Percentiles rank a stretch among this genome's conserved stretches.
These are phyloP conservation scores for Lycaon pictus DNA, from an alignment of 2,113 vertebrate species.

Conservation along the genomic window DNA sequence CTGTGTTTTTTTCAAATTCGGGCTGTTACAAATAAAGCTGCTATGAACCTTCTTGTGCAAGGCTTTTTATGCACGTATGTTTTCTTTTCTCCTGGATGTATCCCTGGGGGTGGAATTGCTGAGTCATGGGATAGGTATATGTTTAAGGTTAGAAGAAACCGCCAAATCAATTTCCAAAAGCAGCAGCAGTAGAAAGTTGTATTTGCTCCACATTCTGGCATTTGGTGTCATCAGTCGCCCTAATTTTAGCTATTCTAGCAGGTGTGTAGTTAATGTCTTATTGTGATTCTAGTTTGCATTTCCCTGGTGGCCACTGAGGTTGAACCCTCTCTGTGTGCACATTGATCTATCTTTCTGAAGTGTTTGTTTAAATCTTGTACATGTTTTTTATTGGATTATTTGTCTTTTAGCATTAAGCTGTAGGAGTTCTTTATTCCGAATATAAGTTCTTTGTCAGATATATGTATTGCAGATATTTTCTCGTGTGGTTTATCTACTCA, in stretches of 20 bases:
- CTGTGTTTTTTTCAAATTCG: not conserved
- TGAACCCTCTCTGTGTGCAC: not conserved
- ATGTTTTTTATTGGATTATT: not conserved
- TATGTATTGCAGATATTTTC: not conserved
- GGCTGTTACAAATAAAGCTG: not conserved
- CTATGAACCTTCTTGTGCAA: not conserved
- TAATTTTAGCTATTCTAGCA: not conserved
- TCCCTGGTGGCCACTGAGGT: not conserved
- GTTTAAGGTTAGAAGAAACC: not conserved
- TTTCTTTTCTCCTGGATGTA: not conserved
- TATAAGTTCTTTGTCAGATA: not conserved
- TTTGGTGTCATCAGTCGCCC: not conserved
- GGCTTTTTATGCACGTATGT: not conserved
- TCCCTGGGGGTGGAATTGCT: not conserved
- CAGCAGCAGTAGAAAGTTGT: not conserved
- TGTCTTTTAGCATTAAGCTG: conserved; percentile 15
- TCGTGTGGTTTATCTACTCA: not conserved
- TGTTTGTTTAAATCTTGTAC: not conserved
- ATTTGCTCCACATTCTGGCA: not conserved
- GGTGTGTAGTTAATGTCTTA: not conserved
- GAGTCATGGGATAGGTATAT: not conserved
- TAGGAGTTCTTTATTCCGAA: not conserved
- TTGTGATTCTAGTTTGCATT: not conserved
- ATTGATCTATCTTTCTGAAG: not conserved
- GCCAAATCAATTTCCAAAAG: not conserved